Evolutionary conservation across 2,888 invertebrate genomes (phyloP).

Genomic region (Lycaena phlaeas): DNA sequence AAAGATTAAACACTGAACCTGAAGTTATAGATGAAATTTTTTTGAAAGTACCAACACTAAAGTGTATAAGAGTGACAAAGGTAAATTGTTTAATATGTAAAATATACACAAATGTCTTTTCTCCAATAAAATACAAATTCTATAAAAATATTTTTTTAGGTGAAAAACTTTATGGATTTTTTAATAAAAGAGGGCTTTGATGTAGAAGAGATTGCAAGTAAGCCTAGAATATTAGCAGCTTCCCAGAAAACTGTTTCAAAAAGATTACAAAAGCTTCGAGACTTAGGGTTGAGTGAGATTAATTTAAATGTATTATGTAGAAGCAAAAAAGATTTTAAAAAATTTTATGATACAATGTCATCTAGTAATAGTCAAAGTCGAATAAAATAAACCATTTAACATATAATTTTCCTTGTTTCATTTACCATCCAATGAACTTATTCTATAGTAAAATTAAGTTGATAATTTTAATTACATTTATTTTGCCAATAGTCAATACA

Average conservation of each 20-base stretch:
- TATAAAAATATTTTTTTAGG: conserved; percentile 38
- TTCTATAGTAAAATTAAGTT: conserved; percentile 2
- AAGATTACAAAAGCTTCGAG: conserved; percentile 61
- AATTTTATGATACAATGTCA: conserved; percentile 49
- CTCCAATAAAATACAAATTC: not conserved
- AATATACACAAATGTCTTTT: not conserved
- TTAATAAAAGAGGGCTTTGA: conserved; percentile 66
- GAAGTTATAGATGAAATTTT: conserved; percentile 63
- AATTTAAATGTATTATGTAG: conserved; percentile 71
- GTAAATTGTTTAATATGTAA: conserved; percentile 29
- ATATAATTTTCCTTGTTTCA: no score
- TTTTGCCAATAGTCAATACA: conserved; percentile 7
- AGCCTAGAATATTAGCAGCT: conserved; percentile 69
- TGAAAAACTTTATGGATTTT: conserved; percentile 74
- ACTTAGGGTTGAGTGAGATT: conserved; percentile 53
- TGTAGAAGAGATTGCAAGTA: conserved; percentile 64
- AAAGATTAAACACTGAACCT: conserved; percentile 57
- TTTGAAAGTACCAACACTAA: conserved; percentile 62
- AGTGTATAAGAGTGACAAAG: conserved; percentile 70
- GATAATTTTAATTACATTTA: conserved; percentile 5
- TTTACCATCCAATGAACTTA: no score
- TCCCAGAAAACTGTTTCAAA: conserved; percentile 69
- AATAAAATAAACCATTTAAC: no score
- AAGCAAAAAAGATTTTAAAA: conserved; percentile 68
- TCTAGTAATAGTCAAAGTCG: no score